Evolutionary conservation across 2,888 invertebrate species (phyloP).

Genomic region (Dendrolimus pini): DNA sequence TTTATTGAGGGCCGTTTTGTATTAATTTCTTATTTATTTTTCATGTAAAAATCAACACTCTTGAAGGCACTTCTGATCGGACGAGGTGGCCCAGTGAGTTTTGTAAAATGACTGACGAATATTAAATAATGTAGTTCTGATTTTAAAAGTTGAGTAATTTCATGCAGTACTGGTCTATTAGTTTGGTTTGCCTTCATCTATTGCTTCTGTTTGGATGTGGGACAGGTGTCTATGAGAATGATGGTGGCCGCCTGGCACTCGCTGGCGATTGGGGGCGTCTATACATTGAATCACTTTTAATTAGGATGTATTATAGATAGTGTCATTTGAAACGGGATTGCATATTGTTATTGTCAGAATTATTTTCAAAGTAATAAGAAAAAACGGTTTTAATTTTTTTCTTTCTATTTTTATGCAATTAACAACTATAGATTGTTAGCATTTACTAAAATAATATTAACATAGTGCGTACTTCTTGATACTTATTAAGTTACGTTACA

Average conservation of each 20-base stretch:
- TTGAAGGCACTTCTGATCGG: slow-evolving; percentile 97
- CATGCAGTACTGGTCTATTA: slow-evolving; percentile 53
- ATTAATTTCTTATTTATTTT: slow-evolving; percentile 84
- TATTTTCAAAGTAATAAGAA: too few relatives aligned
- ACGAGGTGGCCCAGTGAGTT: slow-evolving; percentile 93
- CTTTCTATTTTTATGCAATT: too few relatives aligned
- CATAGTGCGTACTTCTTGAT: too few relatives aligned
- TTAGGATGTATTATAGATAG: too few relatives aligned
- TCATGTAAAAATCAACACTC: slow-evolving; percentile 85
- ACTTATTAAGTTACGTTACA: too few relatives aligned
- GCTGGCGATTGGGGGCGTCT: slow-evolving; percentile 41
- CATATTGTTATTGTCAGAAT: too few relatives aligned
- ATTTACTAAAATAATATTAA: too few relatives aligned
- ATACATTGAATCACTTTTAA: too few relatives aligned
- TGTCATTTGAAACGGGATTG: too few relatives aligned
- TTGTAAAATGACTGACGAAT: slow-evolving; percentile 63
- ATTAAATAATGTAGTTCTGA: slow-evolving; percentile 34
- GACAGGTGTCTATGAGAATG: slow-evolving; percentile 82
- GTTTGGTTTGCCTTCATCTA: slow-evolving; percentile 85
- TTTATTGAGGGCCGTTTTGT: slow-evolving; percentile 93
- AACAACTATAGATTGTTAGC: too few relatives aligned
- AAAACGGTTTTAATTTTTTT: too few relatives aligned
- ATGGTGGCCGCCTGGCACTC: slow-evolving; percentile 75
- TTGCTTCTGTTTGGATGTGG: slow-evolving; percentile 86
- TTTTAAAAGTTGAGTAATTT: slow-evolving; percentile 27